Evolutionary conservation across 1,140 invertebrate genomes (phyloP).

Genomic region (Zaprionus africanus): DNA sequence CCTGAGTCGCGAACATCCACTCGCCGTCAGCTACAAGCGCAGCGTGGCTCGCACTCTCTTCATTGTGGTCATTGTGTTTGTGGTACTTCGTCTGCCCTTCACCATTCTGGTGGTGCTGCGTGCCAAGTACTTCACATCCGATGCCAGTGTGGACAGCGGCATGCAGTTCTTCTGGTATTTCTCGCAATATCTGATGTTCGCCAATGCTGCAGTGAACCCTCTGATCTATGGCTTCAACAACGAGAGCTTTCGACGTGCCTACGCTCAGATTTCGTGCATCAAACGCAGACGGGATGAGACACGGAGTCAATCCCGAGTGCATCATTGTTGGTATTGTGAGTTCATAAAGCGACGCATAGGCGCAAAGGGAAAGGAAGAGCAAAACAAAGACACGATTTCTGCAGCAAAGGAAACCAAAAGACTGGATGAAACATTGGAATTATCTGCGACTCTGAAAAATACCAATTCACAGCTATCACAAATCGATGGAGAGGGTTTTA

Average conservation of each 20-base stretch:
- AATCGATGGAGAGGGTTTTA: slow-evolving; percentile 60
- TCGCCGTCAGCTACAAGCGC: slow-evolving; percentile 87
- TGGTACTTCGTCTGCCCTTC: slow-evolving; percentile 89
- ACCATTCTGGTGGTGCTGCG: slow-evolving; percentile 88
- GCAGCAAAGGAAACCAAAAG: slow-evolving; percentile 20
- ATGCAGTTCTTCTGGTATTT: slow-evolving; percentile 87
- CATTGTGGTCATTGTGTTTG: slow-evolving; percentile 88
- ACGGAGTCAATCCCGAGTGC: not conserved
- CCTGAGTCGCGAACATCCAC: slow-evolving; percentile 85
- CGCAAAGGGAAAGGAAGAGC: not conserved
- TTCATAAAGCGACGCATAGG: slow-evolving; percentile 48
- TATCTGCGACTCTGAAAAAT: not conserved
- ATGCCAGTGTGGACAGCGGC: slow-evolving; percentile 83
- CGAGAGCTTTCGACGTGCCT: slow-evolving; percentile 87
- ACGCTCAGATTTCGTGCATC: slow-evolving; percentile 66
- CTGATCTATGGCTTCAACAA: slow-evolving; percentile 90
- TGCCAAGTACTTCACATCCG: slow-evolving; percentile 83
- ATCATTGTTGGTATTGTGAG: slow-evolving; percentile 60
- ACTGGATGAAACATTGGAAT: slow-evolving; percentile 4
- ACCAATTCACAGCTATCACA: not conserved
- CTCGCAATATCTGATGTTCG: slow-evolving; percentile 88
- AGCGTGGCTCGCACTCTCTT: slow-evolving; percentile 89
- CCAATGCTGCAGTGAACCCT: slow-evolving; percentile 90
- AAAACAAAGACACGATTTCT: slow-evolving; percentile 8
- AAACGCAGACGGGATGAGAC: slow-evolving; percentile 29